Conservation (phyloP, 2,797 vertebrate species). For the Danio aesculapii region DNA sequence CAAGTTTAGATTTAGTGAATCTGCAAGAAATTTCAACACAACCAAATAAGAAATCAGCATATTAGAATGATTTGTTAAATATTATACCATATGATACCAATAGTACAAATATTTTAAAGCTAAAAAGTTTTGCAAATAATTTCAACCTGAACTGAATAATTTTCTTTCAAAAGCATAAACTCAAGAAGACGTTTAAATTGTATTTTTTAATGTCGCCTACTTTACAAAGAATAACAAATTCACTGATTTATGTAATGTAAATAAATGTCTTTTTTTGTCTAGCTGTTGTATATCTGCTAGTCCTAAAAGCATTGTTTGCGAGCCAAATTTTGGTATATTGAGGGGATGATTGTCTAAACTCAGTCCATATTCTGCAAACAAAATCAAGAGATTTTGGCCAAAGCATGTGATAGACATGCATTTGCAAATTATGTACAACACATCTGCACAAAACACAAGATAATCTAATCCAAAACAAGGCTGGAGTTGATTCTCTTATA, state of each 20-base stretch:
- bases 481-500: constrained; percentile 35
- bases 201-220: not conserved
- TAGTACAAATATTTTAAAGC: not conserved
- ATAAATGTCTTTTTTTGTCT: not conserved
- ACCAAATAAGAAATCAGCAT: not conserved
- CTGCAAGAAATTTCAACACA: not conserved
- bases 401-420: constrained; percentile 8
- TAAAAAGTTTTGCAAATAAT: not conserved
- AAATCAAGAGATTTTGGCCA: not conserved
- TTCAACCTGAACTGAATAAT: not conserved
- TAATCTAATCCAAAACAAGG: constrained; percentile 21
- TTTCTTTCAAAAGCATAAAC: not conserved
- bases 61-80: not conserved
- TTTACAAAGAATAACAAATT: not conserved
- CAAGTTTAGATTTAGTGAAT: not conserved
- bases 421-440: constrained; percentile 31
- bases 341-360: not conserved
- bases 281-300: not conserved
- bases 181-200: not conserved
- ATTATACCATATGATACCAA: not conserved
- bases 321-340: not conserved
- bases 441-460: constrained; percentile 4
- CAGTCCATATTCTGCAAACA: not conserved
- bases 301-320: not conserved
- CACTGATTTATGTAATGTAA: not conserved